phyloP scores from a whole-genome alignment of 2,888 invertebrate genomes.

The Cosmia trapezina region DNA sequence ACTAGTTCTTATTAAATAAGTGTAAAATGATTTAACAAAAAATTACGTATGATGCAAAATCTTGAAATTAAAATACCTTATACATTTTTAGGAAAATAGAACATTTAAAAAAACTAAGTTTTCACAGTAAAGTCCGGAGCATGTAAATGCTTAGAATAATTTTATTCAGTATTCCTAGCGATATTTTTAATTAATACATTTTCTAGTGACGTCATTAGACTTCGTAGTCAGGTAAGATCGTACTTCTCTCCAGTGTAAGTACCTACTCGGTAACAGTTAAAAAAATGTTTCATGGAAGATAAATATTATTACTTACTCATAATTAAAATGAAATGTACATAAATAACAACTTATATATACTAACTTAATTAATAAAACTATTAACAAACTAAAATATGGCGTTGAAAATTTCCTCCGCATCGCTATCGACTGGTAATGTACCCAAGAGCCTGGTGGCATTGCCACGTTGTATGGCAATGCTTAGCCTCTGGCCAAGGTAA shows the following conservation, averaged over 20 bases:
- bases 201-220: conserved; percentile 16
- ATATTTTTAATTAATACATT: conserved; percentile 5
- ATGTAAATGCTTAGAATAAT: not conserved
- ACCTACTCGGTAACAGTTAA: not conserved
- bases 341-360: not conserved
- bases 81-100: not conserved
- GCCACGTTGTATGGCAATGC: not conserved
- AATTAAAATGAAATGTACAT: not conserved
- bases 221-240: not conserved
- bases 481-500: not conserved
- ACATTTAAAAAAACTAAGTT: not conserved
- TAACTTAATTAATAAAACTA: not conserved
- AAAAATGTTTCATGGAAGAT: not conserved
- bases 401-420: not conserved
- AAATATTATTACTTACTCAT: no score
- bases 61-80: not conserved
- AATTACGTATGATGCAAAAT: not conserved
- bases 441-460: not conserved
- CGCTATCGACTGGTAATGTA: not conserved
- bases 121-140: not conserved
- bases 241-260: not conserved
- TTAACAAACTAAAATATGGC: not conserved
- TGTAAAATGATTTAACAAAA: not conserved
- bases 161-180: not conserved
- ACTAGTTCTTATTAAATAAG: not conserved